Evolutionary conservation across 2,797 vertebrate genomes (phyloP), one percentile per base, ranked within the genome.

Genomic region (Linurgus olivaceus): DNA sequence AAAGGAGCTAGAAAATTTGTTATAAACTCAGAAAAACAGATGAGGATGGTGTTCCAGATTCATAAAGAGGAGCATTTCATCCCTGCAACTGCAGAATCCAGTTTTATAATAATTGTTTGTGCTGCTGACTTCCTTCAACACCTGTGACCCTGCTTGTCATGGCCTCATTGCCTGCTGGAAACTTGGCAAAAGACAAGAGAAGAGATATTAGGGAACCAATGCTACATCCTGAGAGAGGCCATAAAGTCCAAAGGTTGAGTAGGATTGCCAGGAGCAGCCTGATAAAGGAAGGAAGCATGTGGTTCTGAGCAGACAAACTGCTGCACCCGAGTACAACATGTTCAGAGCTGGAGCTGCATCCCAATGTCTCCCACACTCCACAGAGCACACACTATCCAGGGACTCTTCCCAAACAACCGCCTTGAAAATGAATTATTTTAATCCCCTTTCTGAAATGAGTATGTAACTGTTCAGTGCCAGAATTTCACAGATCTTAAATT

Each of bases 241-340:
- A 62, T 78, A 59, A 94, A 93, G 96, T 95, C 93, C 86, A 96
- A 96, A 96, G 95, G 96, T 96, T 95, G 94, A 72, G 28, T 25
- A 93, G 91, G 90, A 96, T 93, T 96, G 94, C 95, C 93, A 96
- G 79, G 85, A 96, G 93, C 86, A 93, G 90, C 7, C 93, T 16
- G 95, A 95, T 96, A 95, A 95, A 84, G 62, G 23, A 70, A 91
- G 95, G 88, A 91, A 95, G 85, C 16, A 47, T 67, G 85, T 83
- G 90, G 88, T 65, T 91, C 75, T n/a, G 68, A 81, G 42, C 38
- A 90, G 91, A 93, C 93, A 93, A 83, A 88, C 88, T 72, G 93
- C 88, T 95, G 83, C 7, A 59, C 66, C 76, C 4, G 0, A 94
- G 88, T 13, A 95, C 93, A 90, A 5, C 4, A 5, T 44, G 93